Conservation (phyloP, 2,888 invertebrate genomes). For the Drosophila seclusa region DNA sequence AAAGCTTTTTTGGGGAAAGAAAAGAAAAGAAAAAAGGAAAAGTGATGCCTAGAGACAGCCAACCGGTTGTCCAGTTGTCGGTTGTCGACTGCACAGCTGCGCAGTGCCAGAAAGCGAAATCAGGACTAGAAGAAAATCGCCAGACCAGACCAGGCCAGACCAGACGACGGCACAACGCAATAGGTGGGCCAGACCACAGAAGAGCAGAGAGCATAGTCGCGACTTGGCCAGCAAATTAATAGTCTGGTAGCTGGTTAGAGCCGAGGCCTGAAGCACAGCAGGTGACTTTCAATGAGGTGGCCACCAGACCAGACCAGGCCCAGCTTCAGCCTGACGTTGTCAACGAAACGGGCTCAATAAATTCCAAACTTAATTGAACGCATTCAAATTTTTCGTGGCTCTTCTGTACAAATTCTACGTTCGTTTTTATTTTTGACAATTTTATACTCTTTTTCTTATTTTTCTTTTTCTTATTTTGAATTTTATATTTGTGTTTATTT, state of each 20-base stretch:
- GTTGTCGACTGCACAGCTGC: slow-evolving; percentile 51
- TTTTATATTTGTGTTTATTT: slow-evolving; percentile 37
- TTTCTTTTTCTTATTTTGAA: slow-evolving; percentile 18
- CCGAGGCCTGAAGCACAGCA: slow-evolving; percentile 45
- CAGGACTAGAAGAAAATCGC: slow-evolving; percentile 65
- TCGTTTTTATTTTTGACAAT: slow-evolving; percentile 41
- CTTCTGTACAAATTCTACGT: slow-evolving; percentile 59
- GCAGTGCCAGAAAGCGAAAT: slow-evolving; percentile 73
- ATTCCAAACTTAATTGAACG: slow-evolving; percentile 73
- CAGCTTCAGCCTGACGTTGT: slow-evolving; percentile 21
- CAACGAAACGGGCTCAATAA: slow-evolving; percentile 54
- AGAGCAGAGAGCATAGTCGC: slow-evolving; percentile 7
- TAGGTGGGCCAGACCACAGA: slow-evolving; percentile 51
- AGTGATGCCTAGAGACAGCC: slow-evolving; percentile 49
- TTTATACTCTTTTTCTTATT: slow-evolving; percentile 33
- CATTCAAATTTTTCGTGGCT: slow-evolving; percentile 66
- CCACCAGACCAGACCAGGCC: neutral
- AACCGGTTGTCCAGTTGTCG: slow-evolving; percentile 63
- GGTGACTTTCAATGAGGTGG: slow-evolving; percentile 44
- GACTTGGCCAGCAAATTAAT: slow-evolving; percentile 51
- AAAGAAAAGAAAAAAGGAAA: slow-evolving; percentile 58
- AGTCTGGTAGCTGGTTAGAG: slow-evolving; percentile 34
- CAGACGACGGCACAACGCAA: slow-evolving; percentile 6
- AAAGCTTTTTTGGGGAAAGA: slow-evolving; percentile 44
- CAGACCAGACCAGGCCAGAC: neutral